phyloP scores from a whole-genome alignment of 2,888 invertebrate species.

The Cyrtodaria siliqua region DNA sequence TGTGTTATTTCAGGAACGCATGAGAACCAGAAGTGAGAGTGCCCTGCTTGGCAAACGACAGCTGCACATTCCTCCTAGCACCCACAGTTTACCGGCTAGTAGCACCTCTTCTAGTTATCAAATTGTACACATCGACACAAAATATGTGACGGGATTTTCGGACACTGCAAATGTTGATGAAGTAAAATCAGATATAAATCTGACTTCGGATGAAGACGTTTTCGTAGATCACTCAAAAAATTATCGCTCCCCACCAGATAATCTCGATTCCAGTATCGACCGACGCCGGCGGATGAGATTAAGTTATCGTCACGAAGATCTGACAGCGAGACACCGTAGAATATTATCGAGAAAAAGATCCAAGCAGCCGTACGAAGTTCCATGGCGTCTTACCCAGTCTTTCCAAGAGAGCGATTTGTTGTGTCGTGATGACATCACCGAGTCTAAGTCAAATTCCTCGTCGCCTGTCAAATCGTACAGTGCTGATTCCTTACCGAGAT shows the following conservation, averaged over 20 bases:
- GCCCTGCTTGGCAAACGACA: conserved; percentile 38
- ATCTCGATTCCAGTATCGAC: conserved; percentile 57
- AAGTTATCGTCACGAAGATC: conserved; percentile 42
- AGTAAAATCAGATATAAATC: conserved; percentile 9
- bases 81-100: conserved; percentile 35
- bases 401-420: conserved; percentile 71
- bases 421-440: conserved; percentile 48
- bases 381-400: conserved; percentile 76
- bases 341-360: conserved; percentile 59
- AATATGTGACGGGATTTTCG: conserved; percentile 76
- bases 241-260: conserved; percentile 54
- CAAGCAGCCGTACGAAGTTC: conserved; percentile 80
- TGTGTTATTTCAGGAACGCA: conserved; percentile 63
- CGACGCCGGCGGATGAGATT: conserved; percentile 53
- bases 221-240: conserved; percentile 50
- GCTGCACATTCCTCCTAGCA: conserved; percentile 10
- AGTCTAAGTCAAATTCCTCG: conserved; percentile 76
- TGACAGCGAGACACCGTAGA: conserved; percentile 57
- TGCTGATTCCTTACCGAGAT: conserved; percentile 71
- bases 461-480: conserved; percentile 70
- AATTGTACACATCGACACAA: conserved; percentile 76
- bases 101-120: conserved; percentile 63
- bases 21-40: conserved; percentile 70
- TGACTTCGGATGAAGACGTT: conserved; percentile 31
- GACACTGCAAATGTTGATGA: conserved; percentile 37